Conservation (phyloP, 2,797 vertebrate genomes). For the Tachyglossus aculeatus region DNA sequence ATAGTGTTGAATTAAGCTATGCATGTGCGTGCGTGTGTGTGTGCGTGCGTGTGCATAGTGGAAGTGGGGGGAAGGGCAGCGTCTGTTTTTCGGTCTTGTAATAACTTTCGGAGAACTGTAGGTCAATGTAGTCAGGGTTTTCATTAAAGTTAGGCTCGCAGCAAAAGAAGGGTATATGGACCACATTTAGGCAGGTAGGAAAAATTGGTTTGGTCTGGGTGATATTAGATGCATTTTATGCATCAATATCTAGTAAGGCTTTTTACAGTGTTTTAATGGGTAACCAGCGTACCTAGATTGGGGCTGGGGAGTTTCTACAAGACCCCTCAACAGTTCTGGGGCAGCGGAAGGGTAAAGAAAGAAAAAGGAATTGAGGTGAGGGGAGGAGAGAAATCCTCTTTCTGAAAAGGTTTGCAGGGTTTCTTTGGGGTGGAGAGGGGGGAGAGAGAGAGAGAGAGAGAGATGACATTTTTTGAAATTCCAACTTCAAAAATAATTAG, state of each 20-base stretch:
- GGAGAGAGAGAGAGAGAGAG: constrained; percentile 38
- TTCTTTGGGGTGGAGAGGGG: neutral
- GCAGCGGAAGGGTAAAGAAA: neutral
- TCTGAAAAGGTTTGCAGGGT: neutral
- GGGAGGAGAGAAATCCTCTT: neutral
- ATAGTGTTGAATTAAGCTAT: neutral
- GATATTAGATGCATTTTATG: constrained; percentile 6
- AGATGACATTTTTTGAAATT: constrained; percentile 50
- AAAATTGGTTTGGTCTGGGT: neutral
- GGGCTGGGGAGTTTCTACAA: too few species aligned
- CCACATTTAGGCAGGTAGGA: neutral
- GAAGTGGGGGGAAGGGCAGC: accelerated
- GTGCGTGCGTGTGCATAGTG: neutral
- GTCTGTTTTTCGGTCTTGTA: constrained; percentile 3
- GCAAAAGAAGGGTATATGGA: constrained; percentile 1
- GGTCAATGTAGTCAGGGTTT: neutral
- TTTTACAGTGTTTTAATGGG: neutral
- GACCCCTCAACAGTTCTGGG: too few species aligned
- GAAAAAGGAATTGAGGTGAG: neutral
- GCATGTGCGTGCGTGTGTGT: neutral
- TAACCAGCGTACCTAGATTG: neutral
- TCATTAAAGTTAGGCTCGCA: constrained; percentile 6
- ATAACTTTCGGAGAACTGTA: constrained; percentile 13
- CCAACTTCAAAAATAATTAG: constrained; percentile 70
- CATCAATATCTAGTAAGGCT: neutral